Evolutionary conservation across 2,888 invertebrate species (phyloP), one percentile per base, ranked within the genome.

Genomic region (Drosophila barbarae): DNA sequence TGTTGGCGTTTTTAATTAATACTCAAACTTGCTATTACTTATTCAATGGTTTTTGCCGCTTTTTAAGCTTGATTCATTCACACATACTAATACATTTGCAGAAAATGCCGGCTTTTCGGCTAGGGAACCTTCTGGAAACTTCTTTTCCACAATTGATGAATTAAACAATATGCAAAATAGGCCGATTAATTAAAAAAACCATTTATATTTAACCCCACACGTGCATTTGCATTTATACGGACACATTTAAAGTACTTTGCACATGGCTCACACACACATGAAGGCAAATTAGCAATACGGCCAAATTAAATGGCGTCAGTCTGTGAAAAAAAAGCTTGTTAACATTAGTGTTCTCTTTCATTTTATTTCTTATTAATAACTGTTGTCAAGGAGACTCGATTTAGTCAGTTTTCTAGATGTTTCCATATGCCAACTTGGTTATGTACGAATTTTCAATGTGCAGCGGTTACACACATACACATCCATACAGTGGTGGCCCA

Each of bases 41-140:
- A 10, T 26, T n/a, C 32, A 30, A 39, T 6, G 7, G 3, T 18
- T 23, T 15, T 23, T 38, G 60, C 61, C n/a, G 61, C 42, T n/a
- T 23, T 21, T 26, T 38, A 32, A 36, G n/a, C 13, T 18, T 51
- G 41, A 61, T 21, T 47, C 51, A 34, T 15, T 10, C 28, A n/a
- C 34, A 28, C 18, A 10, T 13, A 46, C 46, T 6, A 36, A 36
- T 10, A 41, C 18, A 34, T 39, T 23, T 23, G 10, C 50, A 28
- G 13, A 18, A 28, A 49, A 38, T 34, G 52, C 28, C 47, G 57
- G 41, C 47, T 46, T 35, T 54, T 23, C 13, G 13, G 18, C 15
- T 7, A 15, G 36, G n/a, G 38, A 36, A 39, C n/a, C 7, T 72
- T 75, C 59, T 59, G 59, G 73, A 54, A 53, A 38, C 6, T 23